phyloP scores from a whole-genome alignment of 2,888 invertebrate species.

The Phengaris alcon region DNA sequence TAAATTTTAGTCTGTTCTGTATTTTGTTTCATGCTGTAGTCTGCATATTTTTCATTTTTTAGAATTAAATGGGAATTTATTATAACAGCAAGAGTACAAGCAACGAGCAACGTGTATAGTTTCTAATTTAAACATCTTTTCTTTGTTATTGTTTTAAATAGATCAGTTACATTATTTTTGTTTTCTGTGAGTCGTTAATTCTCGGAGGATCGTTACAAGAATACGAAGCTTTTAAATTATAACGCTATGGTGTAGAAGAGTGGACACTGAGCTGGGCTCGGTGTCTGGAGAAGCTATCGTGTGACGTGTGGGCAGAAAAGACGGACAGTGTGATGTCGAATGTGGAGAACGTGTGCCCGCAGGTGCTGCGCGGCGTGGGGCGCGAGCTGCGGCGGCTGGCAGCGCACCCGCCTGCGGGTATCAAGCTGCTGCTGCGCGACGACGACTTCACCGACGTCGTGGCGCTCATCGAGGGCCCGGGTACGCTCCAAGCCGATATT shows the following conservation, averaged over 20 bases:
- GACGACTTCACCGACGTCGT: constrained; percentile 96
- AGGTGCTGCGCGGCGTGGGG: constrained; percentile 91
- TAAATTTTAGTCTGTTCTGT: too few relatives aligned
- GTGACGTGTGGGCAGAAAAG: background rate
- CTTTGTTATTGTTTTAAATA: background rate
- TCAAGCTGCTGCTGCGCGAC: constrained; percentile 92
- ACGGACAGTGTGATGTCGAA: constrained; percentile 82
- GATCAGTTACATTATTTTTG: background rate
- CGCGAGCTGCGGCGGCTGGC: constrained; percentile 93
- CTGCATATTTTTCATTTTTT: too few relatives aligned
- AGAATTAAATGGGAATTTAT: too few relatives aligned
- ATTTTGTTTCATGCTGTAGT: too few relatives aligned
- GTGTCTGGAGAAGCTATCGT: background rate
- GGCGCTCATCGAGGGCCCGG: constrained; percentile 93
- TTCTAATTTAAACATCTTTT: background rate
- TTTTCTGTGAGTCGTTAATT: background rate
- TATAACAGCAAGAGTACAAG: too few relatives aligned
- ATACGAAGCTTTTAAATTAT: constrained; percentile 2
- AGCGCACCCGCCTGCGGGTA: constrained; percentile 92
- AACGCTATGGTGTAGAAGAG: constrained; percentile 28
- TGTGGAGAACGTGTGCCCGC: constrained; percentile 96
- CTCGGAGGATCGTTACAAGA: background rate
- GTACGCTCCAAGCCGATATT: constrained; percentile 40
- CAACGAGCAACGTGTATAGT: too few relatives aligned
- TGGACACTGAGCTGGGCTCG: constrained; percentile 30